Evolutionary conservation across 2,113 vertebrate species (phyloP).

Genomic region (Aegithalos caudatus): DNA sequence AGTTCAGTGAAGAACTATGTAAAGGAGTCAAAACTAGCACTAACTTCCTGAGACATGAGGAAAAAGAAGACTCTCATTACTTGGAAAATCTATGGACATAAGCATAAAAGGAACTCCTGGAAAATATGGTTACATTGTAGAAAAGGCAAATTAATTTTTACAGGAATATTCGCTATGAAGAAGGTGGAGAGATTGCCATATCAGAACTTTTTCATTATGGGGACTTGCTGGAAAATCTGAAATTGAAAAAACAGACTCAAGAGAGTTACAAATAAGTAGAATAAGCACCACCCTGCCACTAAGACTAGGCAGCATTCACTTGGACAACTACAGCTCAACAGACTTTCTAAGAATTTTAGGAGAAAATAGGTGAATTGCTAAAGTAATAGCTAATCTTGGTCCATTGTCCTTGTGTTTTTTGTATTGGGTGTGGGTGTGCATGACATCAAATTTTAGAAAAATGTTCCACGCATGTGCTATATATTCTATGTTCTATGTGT

Average conservation of each 20-base stretch:
- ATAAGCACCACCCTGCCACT: background rate
- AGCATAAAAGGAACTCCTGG: background rate
- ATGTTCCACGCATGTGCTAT: accelerated
- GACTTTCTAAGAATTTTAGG: background rate
- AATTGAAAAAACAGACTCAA: background rate
- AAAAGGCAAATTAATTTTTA: background rate
- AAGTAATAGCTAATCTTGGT: background rate
- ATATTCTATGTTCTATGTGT: accelerated
- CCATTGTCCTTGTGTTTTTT: background rate
- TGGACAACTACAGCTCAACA: background rate
- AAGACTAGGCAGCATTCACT: background rate
- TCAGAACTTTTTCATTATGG: background rate
- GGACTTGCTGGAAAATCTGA: background rate
- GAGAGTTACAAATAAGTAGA: background rate
- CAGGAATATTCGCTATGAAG: background rate
- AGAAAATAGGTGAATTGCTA: background rate
- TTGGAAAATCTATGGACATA: background rate
- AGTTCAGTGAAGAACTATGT: background rate
- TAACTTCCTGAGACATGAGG: background rate
- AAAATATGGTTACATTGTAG: background rate
- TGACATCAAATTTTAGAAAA: background rate
- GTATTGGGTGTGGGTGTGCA: background rate
- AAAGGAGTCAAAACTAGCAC: background rate
- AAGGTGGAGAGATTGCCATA: background rate
- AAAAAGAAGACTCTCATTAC: background rate